Evolutionary conservation across 1,140 invertebrate species (phyloP).

Genomic region (Bombus haemorrhoidalis): DNA sequence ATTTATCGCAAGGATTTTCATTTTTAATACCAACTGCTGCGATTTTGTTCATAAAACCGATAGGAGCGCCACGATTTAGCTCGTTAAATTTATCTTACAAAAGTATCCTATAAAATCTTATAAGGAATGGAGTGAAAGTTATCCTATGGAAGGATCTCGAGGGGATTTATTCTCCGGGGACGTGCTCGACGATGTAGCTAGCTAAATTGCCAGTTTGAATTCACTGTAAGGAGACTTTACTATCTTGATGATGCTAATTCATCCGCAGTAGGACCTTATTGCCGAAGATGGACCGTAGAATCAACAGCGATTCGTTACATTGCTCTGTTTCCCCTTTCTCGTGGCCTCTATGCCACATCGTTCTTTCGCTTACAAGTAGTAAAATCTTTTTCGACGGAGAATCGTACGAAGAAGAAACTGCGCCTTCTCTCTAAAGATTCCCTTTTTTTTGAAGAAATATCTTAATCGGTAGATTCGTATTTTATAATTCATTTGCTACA

Average conservation of each 20-base stretch:
- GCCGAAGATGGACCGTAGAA: background rate
- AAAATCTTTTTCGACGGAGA: background rate
- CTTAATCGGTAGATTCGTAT: background rate
- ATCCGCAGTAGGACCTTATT: constrained; percentile 44
- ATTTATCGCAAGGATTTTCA: background rate
- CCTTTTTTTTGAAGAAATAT: background rate
- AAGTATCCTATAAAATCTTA: constrained; percentile 31
- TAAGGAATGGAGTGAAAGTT: constrained; percentile 45
- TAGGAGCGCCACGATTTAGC: background rate
- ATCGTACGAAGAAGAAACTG: no score
- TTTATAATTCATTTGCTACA: background rate
- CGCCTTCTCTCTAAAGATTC: no score
- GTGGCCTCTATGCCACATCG: no score
- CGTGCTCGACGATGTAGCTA: constrained; percentile 55
- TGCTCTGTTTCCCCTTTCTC: background rate
- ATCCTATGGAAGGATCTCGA: constrained; percentile 13
- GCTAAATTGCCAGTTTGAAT: constrained; percentile 54
- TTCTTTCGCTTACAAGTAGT: no score
- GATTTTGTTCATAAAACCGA: background rate
- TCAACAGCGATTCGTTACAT: constrained; percentile 29
- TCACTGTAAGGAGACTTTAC: constrained; percentile 33
- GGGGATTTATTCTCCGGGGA: constrained; percentile 56
- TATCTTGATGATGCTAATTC: constrained; percentile 44
- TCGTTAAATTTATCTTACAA: constrained; percentile 37
- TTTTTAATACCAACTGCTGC: background rate